phyloP scores from a whole-genome alignment of 2,888 invertebrate genomes.

The Cephus rjabovi region DNA sequence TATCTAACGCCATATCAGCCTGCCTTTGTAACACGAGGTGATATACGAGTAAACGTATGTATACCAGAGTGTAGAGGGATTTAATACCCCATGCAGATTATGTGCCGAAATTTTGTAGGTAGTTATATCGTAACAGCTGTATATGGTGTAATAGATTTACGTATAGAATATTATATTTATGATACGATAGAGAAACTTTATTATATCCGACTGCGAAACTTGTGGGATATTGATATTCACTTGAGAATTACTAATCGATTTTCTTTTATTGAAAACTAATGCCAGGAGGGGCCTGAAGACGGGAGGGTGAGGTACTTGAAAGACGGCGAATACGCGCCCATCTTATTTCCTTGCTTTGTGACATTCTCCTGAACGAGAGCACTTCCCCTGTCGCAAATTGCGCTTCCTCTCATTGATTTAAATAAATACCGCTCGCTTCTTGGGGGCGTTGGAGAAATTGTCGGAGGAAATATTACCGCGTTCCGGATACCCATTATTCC shows the following conservation, averaged over 20 bases:
- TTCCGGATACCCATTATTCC: background rate
- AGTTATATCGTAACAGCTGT: background rate
- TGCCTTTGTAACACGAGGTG: slow-evolving; percentile 13
- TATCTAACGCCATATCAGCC: background rate
- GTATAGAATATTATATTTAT: background rate
- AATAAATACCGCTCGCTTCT: background rate
- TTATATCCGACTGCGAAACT: background rate
- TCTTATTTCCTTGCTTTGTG: background rate
- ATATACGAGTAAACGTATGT: background rate
- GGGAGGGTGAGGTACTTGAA: background rate
- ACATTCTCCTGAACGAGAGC: background rate
- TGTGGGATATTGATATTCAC: background rate
- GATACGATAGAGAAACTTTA: background rate
- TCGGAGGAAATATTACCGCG: background rate
- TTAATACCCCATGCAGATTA: background rate
- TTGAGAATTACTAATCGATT: background rate
- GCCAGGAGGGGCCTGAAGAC: background rate
- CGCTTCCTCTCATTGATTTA: background rate
- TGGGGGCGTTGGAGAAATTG: background rate
- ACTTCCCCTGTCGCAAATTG: background rate
- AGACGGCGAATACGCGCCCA: background rate
- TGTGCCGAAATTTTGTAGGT: background rate
- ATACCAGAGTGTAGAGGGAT: background rate
- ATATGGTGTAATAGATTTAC: background rate
- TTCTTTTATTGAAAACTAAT: background rate